A percentile compares a stretch with the other conserved stretches of the same genome.
phyloP scores from a whole-genome alignment of 1,140 invertebrate species.

The Trichonephila inaurata region DNA sequence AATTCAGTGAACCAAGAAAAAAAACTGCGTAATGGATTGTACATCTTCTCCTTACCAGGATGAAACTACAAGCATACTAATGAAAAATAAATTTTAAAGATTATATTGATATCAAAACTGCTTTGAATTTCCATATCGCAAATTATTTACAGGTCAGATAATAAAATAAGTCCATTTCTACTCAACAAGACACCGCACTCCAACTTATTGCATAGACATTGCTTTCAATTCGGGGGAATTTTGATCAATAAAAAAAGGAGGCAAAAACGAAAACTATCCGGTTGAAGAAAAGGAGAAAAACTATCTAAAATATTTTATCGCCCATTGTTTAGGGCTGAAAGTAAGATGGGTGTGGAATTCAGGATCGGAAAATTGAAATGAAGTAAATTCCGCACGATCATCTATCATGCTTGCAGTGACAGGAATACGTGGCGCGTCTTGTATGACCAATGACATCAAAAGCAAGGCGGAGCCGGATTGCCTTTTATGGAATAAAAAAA shows the following conservation, averaged over 20 bases:
- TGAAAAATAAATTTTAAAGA: background rate
- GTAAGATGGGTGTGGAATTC: constrained; percentile 56
- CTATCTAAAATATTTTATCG: constrained; percentile 67
- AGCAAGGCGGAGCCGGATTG: constrained; percentile 56
- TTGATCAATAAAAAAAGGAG: background rate
- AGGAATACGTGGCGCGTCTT: constrained; percentile 41
- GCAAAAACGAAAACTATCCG: background rate
- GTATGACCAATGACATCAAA: constrained; percentile 71
- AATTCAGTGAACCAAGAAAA: no score
- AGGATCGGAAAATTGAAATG: constrained; percentile 68
- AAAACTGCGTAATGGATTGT: no score
- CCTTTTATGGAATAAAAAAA: constrained; percentile 23
- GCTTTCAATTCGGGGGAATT: background rate
- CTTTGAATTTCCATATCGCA: background rate
- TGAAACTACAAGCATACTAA: no score
- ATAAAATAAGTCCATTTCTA: background rate
- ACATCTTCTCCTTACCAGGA: no score
- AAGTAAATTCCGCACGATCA: constrained; percentile 69
- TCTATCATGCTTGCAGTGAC: constrained; percentile 64
- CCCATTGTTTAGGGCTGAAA: constrained; percentile 57
- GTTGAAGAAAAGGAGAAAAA: constrained; percentile 26
- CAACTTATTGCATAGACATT: constrained; percentile 33
- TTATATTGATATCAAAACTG: background rate
- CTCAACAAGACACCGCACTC: constrained; percentile 36
- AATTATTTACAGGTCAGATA: no score